These are phyloP conservation scores for Falco punctatus DNA, from an alignment of 2,113 vertebrate species.

Conservation along the genomic window DNA sequence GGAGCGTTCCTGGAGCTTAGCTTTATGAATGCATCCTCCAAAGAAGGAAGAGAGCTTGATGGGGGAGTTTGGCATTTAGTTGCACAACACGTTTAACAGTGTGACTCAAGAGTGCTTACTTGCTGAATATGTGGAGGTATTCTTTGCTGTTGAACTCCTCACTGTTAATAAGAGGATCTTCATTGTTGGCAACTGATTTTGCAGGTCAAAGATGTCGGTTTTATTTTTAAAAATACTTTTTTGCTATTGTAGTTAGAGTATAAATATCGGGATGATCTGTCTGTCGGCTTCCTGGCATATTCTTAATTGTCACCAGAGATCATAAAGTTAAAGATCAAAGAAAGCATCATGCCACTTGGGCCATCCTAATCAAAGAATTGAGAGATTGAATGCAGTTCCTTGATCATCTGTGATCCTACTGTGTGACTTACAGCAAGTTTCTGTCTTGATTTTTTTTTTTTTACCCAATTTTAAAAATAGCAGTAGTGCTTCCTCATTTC, in stretches of 20 bases:
- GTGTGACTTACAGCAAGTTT: not conserved
- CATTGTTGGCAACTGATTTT: not conserved
- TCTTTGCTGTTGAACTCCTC: not conserved
- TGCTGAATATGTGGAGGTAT: not conserved
- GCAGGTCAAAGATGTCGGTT: not conserved
- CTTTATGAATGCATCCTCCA: not conserved
- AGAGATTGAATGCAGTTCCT: not conserved
- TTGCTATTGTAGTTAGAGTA: not conserved
- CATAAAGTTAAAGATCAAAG: not conserved
- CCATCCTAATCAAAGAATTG: not conserved
- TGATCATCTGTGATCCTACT: not conserved
- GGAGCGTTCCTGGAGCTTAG: not conserved
- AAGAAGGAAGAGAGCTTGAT: not conserved
- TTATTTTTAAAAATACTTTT: not conserved
- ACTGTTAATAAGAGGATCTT: not conserved
- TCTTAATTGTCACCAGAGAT: not conserved
- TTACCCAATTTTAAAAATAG: not conserved
- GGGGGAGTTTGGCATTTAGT: not conserved
- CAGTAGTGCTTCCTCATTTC: not conserved
- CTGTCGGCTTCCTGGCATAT: not conserved
- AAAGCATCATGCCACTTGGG: not conserved
- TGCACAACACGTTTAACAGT: not conserved
- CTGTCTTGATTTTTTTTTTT: fast-evolving
- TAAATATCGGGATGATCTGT: not conserved
- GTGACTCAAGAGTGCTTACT: not conserved